Conservation (phyloP, 2,797 vertebrate genomes). For the Lepus townsendii region DNA sequence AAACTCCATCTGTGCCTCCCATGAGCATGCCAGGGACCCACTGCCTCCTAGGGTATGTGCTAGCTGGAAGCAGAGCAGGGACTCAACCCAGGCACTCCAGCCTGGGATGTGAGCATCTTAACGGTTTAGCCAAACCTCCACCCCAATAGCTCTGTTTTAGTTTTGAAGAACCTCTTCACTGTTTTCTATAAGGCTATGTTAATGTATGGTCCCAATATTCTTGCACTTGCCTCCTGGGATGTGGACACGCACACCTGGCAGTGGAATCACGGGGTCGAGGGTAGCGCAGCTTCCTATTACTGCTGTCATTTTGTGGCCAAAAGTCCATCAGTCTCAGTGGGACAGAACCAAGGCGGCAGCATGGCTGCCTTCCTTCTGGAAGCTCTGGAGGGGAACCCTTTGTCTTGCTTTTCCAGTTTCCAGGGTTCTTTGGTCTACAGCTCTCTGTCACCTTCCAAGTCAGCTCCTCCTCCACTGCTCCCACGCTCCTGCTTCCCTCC, state of each 20-base stretch:
- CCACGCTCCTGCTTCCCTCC: neutral
- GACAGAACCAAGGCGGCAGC: neutral
- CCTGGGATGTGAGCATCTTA: no score
- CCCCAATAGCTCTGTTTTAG: neutral
- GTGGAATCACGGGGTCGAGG: neutral
- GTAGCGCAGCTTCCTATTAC: neutral
- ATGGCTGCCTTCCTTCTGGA: neutral
- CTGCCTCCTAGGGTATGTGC: no score
- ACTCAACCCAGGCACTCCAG: no score
- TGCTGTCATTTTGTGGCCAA: conserved; percentile 3
- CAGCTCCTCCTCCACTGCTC: accelerated
- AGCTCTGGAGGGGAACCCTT: neutral
- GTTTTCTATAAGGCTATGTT: neutral
- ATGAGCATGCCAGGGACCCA: no score
- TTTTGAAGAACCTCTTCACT: neutral
- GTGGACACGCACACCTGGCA: no score
- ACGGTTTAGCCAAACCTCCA: no score
- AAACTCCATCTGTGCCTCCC: no score
- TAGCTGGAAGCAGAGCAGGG: no score
- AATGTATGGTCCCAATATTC: neutral
- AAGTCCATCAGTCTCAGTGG: neutral
- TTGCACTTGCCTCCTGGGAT: neutral
- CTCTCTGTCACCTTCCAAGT: neutral
- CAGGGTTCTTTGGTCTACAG: neutral
- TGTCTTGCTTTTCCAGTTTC: neutral